Percentiles rank a stretch among this genome's conserved stretches.
phyloP scores from a whole-genome alignment of 2,888 invertebrate species.

The Troides aeacus region DNA sequence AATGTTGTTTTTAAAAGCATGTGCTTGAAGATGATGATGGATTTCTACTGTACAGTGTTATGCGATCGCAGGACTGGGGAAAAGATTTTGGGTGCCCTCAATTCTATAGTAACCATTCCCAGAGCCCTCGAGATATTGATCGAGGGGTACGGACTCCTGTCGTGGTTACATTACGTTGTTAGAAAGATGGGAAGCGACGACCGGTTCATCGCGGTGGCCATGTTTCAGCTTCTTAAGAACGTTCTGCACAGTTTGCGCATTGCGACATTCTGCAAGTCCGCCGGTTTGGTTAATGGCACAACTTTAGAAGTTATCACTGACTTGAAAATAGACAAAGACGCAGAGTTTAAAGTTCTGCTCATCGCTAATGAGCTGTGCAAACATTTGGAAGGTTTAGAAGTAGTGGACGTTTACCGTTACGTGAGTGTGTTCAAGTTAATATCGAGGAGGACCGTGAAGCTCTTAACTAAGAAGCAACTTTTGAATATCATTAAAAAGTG shows the following conservation, averaged over 20 bases:
- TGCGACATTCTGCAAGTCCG: slow-evolving; percentile 51
- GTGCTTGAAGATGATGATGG: slow-evolving; percentile 88
- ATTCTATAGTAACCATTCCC: slow-evolving; percentile 82
- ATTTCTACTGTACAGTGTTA: slow-evolving; percentile 83
- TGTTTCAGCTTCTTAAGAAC: slow-evolving; percentile 52
- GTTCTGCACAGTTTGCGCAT: slow-evolving; percentile 56
- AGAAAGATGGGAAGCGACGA: slow-evolving; percentile 52
- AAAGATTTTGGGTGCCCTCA: slow-evolving; percentile 83
- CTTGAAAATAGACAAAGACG: slow-evolving; percentile 59
- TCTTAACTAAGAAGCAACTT: slow-evolving; percentile 58
- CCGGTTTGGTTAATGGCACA: slow-evolving; percentile 41
- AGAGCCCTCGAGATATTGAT: slow-evolving; percentile 83
- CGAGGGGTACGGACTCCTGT: slow-evolving; percentile 84
- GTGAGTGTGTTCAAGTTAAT: slow-evolving; percentile 52
- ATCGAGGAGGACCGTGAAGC: slow-evolving; percentile 59
- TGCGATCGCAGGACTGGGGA: slow-evolving; percentile 83
- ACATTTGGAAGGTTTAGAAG: slow-evolving; percentile 48
- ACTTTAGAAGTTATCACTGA: slow-evolving; percentile 45
- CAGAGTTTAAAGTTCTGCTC: slow-evolving; percentile 59
- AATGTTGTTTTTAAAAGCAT: slow-evolving; percentile 85
- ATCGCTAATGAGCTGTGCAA: slow-evolving; percentile 53
- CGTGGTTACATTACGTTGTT: slow-evolving; percentile 81
- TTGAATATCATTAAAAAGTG: slow-evolving; percentile 50
- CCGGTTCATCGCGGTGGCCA: slow-evolving; percentile 44
- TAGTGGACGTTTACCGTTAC: slow-evolving; percentile 49